Percentiles rank a stretch among this genome's conserved stretches.
These are phyloP conservation scores for Nycticebus coucang DNA, from an alignment of 2,113 vertebrate genomes.

Conservation along the genomic window DNA sequence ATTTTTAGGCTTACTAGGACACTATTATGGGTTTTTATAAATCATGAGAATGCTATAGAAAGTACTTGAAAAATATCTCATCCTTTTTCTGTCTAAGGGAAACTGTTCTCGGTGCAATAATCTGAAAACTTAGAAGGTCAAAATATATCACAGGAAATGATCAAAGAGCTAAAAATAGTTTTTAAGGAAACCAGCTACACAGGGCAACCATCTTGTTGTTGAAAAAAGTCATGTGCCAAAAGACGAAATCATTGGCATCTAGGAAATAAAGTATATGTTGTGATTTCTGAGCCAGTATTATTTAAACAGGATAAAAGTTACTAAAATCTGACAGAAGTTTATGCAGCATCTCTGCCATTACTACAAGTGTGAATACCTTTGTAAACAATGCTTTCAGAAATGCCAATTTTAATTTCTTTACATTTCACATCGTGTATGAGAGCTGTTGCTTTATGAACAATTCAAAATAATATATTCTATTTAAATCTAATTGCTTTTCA, in stretches of 20 bases:
- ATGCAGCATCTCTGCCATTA: not conserved
- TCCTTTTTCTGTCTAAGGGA: constrained; percentile 57
- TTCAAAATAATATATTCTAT: constrained; percentile 73
- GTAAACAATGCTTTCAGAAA: constrained; percentile 71
- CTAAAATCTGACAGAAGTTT: not conserved
- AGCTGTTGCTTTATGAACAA: constrained; percentile 74
- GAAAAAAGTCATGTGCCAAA: constrained; percentile 54
- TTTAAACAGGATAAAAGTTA: constrained; percentile 41
- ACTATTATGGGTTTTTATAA: constrained; percentile 62
- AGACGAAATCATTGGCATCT: constrained; percentile 34
- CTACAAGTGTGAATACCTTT: not conserved
- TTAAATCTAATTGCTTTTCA: constrained; percentile 77
- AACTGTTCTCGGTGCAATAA: constrained; percentile 75
- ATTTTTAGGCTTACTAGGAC: constrained; percentile 58
- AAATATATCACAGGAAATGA: constrained; percentile 62
- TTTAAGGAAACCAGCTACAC: constrained; percentile 64
- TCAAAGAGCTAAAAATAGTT: constrained; percentile 62
- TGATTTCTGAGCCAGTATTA: constrained; percentile 70
- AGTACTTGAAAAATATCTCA: constrained; percentile 70
- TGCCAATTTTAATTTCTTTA: constrained; percentile 67
- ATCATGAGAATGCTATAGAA: constrained; percentile 59
- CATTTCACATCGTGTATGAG: constrained; percentile 62
- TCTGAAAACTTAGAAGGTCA: constrained; percentile 67
- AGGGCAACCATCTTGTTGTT: constrained; percentile 50
- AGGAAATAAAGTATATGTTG: constrained; percentile 7